Evolutionary conservation across 2,888 invertebrate species (phyloP), one percentile per base, ranked within the genome.

Genomic region (Volucella inanis): DNA sequence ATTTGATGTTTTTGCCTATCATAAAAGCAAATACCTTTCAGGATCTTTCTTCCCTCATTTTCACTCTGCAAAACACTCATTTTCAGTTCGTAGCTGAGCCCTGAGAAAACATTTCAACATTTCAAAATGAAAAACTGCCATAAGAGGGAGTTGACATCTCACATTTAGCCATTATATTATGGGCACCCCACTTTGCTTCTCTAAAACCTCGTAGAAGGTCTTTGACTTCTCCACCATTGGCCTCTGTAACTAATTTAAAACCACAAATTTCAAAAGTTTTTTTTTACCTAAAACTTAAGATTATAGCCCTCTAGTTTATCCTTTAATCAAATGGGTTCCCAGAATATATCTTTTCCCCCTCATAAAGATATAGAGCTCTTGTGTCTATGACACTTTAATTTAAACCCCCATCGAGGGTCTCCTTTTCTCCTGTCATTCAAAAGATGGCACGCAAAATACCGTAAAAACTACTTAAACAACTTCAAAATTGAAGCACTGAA

Each of bases 391-490:
- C 79, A 80, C 80, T 80, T 80, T 65, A 75, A 64, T 65, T 65
- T 79, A 70, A 68, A 70, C 49, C 64, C 47, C 22, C 47, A 49
- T 52, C 18, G 22, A 57, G 57, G 62, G 43, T n/a, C 47, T 18
- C 18, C 57, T 18, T 75, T 55, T 22, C 14, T 9, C 47, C 47
- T 50, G 70, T 43, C 68, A 50, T 68, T 55, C 52, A 62, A 12
- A 62, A 45, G 67, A 39, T 50, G 45, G 38, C 49, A 38, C 45
- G 12, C 45, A 65, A 67, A 76, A 76, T 54, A 47, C 50, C 41
- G 49, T 70, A 62, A 74, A 77, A 83, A 79, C 83, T 83, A 74
- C 78, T 78, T 72, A 72, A 83, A 78, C 61, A 67, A 61, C 67
- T 72, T 68, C 43, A 55, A 78, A 38, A 61, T 39, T 12, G 18